Percentiles rank a stretch among this genome's conserved stretches.
phyloP scores from a whole-genome alignment of 2,113 vertebrate species.

The Dipodomys merriami region DNA sequence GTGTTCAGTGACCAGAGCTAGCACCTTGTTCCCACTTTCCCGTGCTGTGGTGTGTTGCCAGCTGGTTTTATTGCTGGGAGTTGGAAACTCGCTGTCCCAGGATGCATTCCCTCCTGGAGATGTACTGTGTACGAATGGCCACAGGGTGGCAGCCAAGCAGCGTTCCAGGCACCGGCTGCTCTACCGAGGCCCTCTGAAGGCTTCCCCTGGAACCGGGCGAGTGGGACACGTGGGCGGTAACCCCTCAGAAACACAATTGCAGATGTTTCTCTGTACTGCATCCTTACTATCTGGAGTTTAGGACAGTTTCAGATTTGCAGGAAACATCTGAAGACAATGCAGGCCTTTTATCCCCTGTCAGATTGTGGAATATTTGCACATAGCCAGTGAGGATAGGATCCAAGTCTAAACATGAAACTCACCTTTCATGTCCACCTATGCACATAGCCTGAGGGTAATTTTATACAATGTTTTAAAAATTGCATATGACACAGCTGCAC shows the following conservation, averaged over 20 bases:
- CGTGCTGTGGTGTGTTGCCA: slow-evolving; percentile 44
- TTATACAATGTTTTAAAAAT: neutral
- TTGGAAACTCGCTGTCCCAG: slow-evolving; percentile 69
- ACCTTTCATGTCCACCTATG: neutral
- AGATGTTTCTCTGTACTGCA: neutral
- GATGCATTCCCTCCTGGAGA: neutral
- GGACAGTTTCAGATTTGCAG: neutral
- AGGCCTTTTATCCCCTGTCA: neutral
- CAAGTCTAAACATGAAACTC: neutral
- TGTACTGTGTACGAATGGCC: neutral
- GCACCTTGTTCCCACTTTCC: neutral
- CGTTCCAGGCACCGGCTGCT: neutral
- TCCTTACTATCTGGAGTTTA: neutral
- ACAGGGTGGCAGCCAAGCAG: slow-evolving; percentile 78
- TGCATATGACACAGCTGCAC: neutral
- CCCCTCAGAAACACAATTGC: neutral
- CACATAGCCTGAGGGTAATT: neutral
- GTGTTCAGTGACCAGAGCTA: slow-evolving; percentile 42
- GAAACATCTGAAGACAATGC: neutral
- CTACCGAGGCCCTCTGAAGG: neutral
- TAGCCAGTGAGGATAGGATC: no score
- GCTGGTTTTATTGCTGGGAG: slow-evolving; percentile 35
- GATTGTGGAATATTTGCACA: neutral
- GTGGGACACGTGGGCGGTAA: no score
- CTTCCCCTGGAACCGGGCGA: neutral